Evolutionary conservation across 2,113 vertebrate species (phyloP).

Genomic region (Xenopus tropicalis): UCB_Xtro_10.0 CM004447.2:41423501-41424000

Average conservation of each 20-base stretch:
- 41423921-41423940: no score
- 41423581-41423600: slow-evolving; percentile 91
- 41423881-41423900: no score
- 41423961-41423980: no score
- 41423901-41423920: no score
- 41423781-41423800: no score
- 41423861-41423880: no score
- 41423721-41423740: background rate
- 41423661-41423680: slow-evolving; percentile 69
- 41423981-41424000: no score
- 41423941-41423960: no score
- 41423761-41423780: no score
- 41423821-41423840: no score
- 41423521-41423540: slow-evolving; percentile 65
- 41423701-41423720: slow-evolving; percentile 70
- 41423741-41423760: background rate
- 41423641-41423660: slow-evolving; percentile 60
- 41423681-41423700: slow-evolving; percentile 73
- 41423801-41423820: no score
- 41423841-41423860: no score
- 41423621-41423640: slow-evolving; percentile 87
- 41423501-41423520: slow-evolving; percentile 71
- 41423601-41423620: slow-evolving; percentile 90
- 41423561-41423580: slow-evolving; percentile 64
- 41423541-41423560: slow-evolving; percentile 76